phyloP scores from a whole-genome alignment of 53 echinoderm and acorn worm species.

The Patiria pectinifera region DNA sequence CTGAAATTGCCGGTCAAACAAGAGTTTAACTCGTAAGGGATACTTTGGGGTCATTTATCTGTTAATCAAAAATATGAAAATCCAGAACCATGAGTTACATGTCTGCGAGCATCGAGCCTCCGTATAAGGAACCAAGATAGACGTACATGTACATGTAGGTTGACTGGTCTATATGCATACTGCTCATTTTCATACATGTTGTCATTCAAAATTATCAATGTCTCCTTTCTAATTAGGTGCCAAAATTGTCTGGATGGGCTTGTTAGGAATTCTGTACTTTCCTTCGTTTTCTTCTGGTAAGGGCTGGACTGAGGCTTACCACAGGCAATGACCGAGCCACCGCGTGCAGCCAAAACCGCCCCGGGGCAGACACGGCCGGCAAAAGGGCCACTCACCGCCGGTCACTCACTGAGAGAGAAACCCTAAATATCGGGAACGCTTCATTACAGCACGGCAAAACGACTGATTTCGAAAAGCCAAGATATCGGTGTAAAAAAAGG shows the following conservation, averaged over 20 bases:
- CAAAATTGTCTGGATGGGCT: not conserved
- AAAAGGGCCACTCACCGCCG: not conserved
- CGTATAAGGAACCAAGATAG: not conserved
- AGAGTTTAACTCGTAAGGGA: not conserved
- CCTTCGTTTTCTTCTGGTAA: not conserved
- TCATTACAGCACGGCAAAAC: conserved; percentile 38
- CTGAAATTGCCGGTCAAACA: not conserved
- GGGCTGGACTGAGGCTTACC: not conserved
- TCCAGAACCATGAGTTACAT: not conserved
- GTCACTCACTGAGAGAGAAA: conserved; percentile 28
- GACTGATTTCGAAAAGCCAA: conserved; percentile 1
- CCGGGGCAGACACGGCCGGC: conserved; percentile 12
- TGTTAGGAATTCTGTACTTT: not conserved
- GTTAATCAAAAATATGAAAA: not conserved
- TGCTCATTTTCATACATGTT: too few relatives aligned
- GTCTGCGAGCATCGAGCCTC: not conserved
- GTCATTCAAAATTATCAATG: too few relatives aligned
- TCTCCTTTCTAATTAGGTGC: not conserved
- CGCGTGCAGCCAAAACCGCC: conserved; percentile 6
- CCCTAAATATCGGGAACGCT: conserved; percentile 19
- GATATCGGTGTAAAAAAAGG: conserved; percentile 11
- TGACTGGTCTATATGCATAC: too few relatives aligned
- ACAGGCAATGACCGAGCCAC: conserved; percentile 25
- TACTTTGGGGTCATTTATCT: not conserved
- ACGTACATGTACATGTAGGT: too few relatives aligned